Evolutionary conservation across 2,113 vertebrate species (phyloP), one percentile per base, ranked within the genome.

Genomic region (Scatophagus argus): DNA sequence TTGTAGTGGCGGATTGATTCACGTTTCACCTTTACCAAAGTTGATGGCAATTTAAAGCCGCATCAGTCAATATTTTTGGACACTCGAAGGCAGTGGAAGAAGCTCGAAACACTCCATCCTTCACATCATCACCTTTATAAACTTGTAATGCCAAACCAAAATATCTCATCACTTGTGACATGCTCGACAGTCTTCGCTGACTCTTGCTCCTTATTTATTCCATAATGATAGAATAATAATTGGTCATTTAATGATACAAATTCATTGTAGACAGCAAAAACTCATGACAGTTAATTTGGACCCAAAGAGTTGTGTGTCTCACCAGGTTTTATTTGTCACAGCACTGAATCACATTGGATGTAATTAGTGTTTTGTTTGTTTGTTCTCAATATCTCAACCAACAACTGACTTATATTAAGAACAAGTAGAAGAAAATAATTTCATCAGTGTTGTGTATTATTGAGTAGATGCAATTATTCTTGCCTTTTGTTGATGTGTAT

Each of bases 311-410:
- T 34, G 21, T 47, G 16, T n/a, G 11, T n/a, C 8, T 51, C 13
- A n/a, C 32, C 16, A 29, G 11, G 31, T 38, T 64, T 34, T 41
- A 34, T 77, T 54, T 51, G 21, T 70, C n/a, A 31, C 49, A 47
- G 6, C 1, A n/a, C n/a, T 59, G 23, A 23, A 41, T 52, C 64
- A 41, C 32, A 23, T 29, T 11, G 3, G 12, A 27, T 46, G 9
- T 23, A 31, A 41, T 54, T 23, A n/a, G n/a, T n/a, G n/a, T n/a
- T n/a, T n/a, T n/a, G n/a, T n/a, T n/a, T n/a, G n/a, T n/a, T n/a
- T n/a, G n/a, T 12, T 63, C 21, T 23, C n/a, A 21, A 27, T 9
- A n/a, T n/a, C n/a, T n/a, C n/a, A n/a, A n/a, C n/a, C n/a, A n/a
- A n/a, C 44, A 19, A 34, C 16, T 46, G 12, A 29, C 43, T 3